Percentiles rank a stretch among this genome's conserved stretches.
Evolutionary conservation across 2,113 vertebrate species (phyloP).

Genomic region (Caloenas nicobarica): DNA sequence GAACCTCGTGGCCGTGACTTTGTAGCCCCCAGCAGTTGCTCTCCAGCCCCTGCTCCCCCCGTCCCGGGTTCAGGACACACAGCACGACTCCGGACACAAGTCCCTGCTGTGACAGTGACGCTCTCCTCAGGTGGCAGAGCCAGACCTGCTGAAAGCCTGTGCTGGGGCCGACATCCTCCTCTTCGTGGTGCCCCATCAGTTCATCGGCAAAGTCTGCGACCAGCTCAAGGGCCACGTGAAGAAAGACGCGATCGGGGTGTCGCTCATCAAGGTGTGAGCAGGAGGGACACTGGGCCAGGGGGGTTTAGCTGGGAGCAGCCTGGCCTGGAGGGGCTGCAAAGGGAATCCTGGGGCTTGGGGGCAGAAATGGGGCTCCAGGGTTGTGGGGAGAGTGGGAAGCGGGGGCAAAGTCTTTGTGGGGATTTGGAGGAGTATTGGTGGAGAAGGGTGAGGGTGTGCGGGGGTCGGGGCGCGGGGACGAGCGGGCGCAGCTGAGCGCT

Average conservation of each 20-base stretch:
- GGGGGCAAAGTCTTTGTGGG: accelerated
- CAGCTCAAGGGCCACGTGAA: constrained; percentile 92
- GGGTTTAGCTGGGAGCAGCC: not conserved
- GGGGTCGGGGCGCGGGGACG: not conserved
- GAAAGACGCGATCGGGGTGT: constrained; percentile 85
- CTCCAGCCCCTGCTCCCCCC: not conserved
- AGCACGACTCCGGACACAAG: not conserved
- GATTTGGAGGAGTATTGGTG: not conserved
- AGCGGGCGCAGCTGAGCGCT: not conserved
- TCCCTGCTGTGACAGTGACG: accelerated
- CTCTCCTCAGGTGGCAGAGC: constrained; percentile 84
- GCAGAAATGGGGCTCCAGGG: not conserved
- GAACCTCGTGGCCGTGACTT: accelerated
- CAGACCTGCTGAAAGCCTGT: constrained; percentile 87
- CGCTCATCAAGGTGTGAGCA: constrained; percentile 91
- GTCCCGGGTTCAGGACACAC: accelerated
- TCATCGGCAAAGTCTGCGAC: constrained; percentile 87
- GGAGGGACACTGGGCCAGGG: not conserved
- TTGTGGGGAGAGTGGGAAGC: not conserved
- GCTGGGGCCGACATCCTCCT: constrained; percentile 87
- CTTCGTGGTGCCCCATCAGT: constrained; percentile 97
- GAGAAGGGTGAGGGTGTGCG: not conserved
- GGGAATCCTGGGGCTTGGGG: not conserved
- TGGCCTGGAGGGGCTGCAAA: not conserved
- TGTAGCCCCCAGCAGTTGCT: not conserved